phyloP scores from a whole-genome alignment of 2,797 vertebrate species.

The Calcarius lapponicus region DNA sequence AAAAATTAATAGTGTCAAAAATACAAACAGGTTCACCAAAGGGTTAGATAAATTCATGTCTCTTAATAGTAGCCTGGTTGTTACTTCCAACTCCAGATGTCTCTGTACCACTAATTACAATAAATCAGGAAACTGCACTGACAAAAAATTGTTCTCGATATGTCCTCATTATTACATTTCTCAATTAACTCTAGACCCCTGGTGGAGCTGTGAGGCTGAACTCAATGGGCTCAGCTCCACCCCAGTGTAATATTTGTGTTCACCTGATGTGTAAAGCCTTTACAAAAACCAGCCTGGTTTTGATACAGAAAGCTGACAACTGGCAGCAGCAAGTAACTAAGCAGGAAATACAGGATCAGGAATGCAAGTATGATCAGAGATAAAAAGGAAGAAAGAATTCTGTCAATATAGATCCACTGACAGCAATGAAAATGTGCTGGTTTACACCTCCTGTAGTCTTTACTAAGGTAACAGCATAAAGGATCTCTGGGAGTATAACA shows the following conservation, averaged over 20 bases:
- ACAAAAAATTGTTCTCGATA: not conserved
- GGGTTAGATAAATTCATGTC: not conserved
- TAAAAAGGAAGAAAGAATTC: slow-evolving; percentile 1
- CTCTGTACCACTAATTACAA: slow-evolving; percentile 3
- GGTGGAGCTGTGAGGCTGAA: not conserved
- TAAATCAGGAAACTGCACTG: slow-evolving; percentile 8
- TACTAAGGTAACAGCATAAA: not conserved
- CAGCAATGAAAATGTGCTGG: not conserved
- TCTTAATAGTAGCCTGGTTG: not conserved
- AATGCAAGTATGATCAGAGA: not conserved
- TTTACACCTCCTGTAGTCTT: not conserved
- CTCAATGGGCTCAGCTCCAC: not conserved
- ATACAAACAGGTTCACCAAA: not conserved
- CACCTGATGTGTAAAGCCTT: not conserved
- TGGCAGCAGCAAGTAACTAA: not conserved
- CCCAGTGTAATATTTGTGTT: not conserved
- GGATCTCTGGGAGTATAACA: not conserved
- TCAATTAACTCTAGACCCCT: not conserved
- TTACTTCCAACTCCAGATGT: slow-evolving; percentile 15
- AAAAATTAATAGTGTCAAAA: not conserved
- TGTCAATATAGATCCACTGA: not conserved
- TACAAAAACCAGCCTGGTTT: not conserved
- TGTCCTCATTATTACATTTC: not conserved
- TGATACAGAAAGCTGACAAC: not conserved
- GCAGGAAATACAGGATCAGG: not conserved